Evolutionary conservation across 2,797 vertebrate genomes (phyloP).

Genomic region (Paramormyrops hopkinsi): DNA sequence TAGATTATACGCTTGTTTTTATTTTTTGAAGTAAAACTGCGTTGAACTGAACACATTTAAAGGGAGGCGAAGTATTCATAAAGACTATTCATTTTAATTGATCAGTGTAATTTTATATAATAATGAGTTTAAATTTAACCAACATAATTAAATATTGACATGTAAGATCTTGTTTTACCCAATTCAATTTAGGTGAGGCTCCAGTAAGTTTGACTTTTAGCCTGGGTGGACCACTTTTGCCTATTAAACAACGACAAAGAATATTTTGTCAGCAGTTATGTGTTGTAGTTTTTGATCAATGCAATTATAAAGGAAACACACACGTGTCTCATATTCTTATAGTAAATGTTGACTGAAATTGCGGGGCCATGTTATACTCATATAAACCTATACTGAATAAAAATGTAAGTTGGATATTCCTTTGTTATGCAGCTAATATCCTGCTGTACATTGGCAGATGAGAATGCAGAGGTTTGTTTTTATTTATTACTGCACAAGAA

Average conservation of each 20-base stretch:
- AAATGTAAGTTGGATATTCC: background rate
- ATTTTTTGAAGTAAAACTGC: background rate
- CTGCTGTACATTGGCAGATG: background rate
- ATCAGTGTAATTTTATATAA: background rate
- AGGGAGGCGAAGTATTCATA: background rate
- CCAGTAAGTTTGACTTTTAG: background rate
- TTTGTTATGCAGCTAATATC: background rate
- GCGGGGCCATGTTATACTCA: background rate
- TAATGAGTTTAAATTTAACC: background rate
- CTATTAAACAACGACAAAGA: background rate
- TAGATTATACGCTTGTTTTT: background rate
- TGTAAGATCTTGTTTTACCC: background rate
- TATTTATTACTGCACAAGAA: background rate
- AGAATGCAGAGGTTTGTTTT: background rate
- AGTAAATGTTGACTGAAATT: background rate
- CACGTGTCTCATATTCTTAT: background rate
- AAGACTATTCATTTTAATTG: background rate
- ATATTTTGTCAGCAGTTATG: background rate
- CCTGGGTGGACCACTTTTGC: background rate
- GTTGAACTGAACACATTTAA: background rate
- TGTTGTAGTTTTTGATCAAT: background rate
- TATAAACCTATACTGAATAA: no score
- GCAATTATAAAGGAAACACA: background rate
- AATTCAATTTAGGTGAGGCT: background rate
- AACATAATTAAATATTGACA: background rate